phyloP scores from a whole-genome alignment of 53 echinoderm and acorn worm species.

The Patiria pectinifera region DNA sequence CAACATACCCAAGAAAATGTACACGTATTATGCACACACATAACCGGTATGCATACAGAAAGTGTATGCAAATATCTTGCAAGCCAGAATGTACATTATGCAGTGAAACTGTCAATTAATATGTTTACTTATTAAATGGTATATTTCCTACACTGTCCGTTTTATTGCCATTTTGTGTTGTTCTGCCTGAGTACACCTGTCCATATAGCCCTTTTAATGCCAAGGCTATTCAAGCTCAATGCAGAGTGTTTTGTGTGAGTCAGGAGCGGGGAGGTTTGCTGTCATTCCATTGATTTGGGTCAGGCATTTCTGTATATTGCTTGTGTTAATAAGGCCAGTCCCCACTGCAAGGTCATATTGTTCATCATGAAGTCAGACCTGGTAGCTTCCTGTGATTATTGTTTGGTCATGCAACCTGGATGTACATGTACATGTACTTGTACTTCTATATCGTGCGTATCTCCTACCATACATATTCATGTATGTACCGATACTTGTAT shows the following conservation, averaged over 20 bases:
- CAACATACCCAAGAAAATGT: too few species aligned
- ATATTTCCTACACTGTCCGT: not conserved
- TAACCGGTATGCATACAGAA: too few species aligned
- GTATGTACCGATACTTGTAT: too few species aligned
- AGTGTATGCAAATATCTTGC: too few species aligned
- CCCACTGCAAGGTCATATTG: conserved; percentile 22
- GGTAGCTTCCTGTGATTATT: conserved; percentile 34
- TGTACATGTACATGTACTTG: conserved; percentile 6
- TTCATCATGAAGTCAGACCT: conserved; percentile 41
- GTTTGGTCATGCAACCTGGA: conserved; percentile 17
- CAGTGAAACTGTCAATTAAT: too few species aligned
- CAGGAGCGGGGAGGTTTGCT: not conserved
- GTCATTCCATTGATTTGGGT: not conserved
- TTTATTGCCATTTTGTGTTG: not conserved
- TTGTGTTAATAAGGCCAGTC: not conserved
- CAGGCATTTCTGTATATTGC: not conserved
- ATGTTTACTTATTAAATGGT: not conserved
- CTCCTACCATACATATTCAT: too few species aligned
- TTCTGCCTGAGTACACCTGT: not conserved
- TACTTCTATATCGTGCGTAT: not conserved
- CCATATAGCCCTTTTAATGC: not conserved
- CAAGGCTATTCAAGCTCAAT: not conserved
- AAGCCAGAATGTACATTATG: too few species aligned
- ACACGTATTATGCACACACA: too few species aligned
- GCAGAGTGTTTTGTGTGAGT: conserved; percentile 11